These are phyloP conservation scores for Augochlorella aurata DNA, from an alignment of 2,888 invertebrate genomes.

Conservation along the genomic window DNA sequence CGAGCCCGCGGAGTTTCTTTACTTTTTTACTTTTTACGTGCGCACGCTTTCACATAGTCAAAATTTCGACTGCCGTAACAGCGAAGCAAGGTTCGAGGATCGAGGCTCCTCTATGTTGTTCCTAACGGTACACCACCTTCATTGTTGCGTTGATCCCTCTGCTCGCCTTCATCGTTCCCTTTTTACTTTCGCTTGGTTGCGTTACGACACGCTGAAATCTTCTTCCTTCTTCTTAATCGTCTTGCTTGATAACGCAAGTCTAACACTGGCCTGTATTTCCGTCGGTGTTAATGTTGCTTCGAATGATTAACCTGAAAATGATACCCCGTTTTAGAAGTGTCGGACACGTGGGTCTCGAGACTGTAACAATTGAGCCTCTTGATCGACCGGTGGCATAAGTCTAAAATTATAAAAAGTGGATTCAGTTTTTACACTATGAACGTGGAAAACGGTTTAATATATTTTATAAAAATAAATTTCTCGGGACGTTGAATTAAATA, in stretches of 20 bases:
- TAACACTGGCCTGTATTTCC: slow-evolving; percentile 7
- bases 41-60: slow-evolving; percentile 16
- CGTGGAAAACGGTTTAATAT: too few species aligned
- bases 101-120: background rate
- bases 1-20: slow-evolving; percentile 78
- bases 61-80: slow-evolving; percentile 7
- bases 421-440: too few species aligned
- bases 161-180: background rate
- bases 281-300: slow-evolving; percentile 11
- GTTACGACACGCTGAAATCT: slow-evolving; percentile 12
- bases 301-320: slow-evolving; percentile 53
- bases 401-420: too few species aligned
- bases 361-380: background rate
- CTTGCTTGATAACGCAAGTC: background rate
- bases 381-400: background rate
- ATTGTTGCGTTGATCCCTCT: background rate
- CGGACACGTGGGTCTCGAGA: slow-evolving; percentile 9
- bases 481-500: too few species aligned
- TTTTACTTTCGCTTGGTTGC: slow-evolving; percentile 15
- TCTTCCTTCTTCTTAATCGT: background rate
- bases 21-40: slow-evolving; percentile 58
- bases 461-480: too few species aligned
- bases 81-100: too few species aligned
- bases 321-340: slow-evolving; percentile 26
- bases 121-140: slow-evolving; percentile 21